phyloP scores from a whole-genome alignment of 2,113 vertebrate species.

The Desmodus rotundus region DNA sequence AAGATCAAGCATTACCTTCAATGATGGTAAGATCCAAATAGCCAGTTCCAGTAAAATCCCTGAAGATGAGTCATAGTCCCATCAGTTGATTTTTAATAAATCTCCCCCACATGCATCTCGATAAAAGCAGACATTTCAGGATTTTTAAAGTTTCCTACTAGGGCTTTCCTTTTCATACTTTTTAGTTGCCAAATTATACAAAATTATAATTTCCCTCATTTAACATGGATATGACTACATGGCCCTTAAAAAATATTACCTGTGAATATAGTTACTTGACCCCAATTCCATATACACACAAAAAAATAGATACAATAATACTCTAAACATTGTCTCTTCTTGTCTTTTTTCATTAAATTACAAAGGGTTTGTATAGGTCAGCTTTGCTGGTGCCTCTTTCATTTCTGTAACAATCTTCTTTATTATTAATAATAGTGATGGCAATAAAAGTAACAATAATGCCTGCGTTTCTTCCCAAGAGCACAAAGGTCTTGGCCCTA shows the following conservation, averaged over 20 bases:
- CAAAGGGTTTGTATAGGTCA: constrained; percentile 58
- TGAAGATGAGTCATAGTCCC: constrained; percentile 65
- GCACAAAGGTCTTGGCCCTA: constrained; percentile 44
- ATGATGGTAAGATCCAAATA: constrained; percentile 66
- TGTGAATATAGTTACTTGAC: constrained; percentile 18
- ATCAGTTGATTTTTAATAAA: constrained; percentile 63
- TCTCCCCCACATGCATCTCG: constrained; percentile 50
- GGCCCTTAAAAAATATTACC: constrained; percentile 1
- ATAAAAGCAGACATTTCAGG: constrained; percentile 52
- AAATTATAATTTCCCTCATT: constrained; percentile 11
- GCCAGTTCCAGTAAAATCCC: constrained; percentile 71
- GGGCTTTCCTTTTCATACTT: constrained; percentile 11
- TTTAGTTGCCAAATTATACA: not conserved
- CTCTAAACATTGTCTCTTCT: constrained; percentile 35
- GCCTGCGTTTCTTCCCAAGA: constrained; percentile 25
- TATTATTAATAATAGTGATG: constrained; percentile 61
- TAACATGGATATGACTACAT: not conserved
- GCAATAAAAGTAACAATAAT: constrained; percentile 53
- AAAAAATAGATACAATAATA: not conserved
- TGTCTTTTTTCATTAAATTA: constrained; percentile 39
- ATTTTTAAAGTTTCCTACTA: not conserved
- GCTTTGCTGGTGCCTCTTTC: constrained; percentile 23
- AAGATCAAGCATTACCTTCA: constrained; percentile 65
- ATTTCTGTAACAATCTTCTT: constrained; percentile 55
- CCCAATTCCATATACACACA: constrained; percentile 9